Evolutionary conservation across 2,797 vertebrate genomes (phyloP).

Genomic region (Ctenopoma multispine): DNA sequence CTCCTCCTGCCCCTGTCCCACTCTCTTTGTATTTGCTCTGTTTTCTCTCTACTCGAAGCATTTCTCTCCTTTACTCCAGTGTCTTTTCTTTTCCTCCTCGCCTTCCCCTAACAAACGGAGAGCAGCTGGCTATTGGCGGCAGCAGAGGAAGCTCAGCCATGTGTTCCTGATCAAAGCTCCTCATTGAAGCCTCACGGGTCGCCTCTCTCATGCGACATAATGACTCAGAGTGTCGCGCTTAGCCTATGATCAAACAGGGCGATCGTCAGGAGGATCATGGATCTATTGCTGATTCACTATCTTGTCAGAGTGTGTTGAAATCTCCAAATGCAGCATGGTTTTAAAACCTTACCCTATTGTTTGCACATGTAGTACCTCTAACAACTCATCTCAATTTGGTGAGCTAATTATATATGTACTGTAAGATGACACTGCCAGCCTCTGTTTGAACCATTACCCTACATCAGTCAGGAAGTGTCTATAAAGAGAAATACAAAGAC

Average conservation of each 20-base stretch:
- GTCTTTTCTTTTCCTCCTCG: slow-evolving; percentile 27
- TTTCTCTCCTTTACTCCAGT: slow-evolving; percentile 21
- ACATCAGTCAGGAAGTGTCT: slow-evolving; percentile 4
- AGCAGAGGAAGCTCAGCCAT: slow-evolving; percentile 68
- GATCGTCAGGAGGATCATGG: slow-evolving; percentile 28
- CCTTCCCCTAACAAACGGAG: slow-evolving; percentile 56
- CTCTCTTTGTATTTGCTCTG: slow-evolving; percentile 5
- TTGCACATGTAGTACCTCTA: neutral
- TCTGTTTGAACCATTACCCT: slow-evolving; percentile 9
- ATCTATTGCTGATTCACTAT: slow-evolving; percentile 10
- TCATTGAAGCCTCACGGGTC: slow-evolving; percentile 39
- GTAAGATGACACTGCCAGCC: slow-evolving; percentile 5
- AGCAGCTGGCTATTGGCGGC: slow-evolving; percentile 62
- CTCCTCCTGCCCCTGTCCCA: slow-evolving; percentile 5
- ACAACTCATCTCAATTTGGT: neutral
- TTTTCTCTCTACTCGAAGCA: slow-evolving; percentile 3
- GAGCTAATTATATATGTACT: neutral
- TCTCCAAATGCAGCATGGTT: neutral
- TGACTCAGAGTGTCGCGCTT: slow-evolving; percentile 26
- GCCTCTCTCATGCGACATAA: slow-evolving; percentile 58
- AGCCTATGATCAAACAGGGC: slow-evolving; percentile 22
- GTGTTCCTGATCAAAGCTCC: slow-evolving; percentile 73
- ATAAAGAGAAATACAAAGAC: slow-evolving; percentile 10
- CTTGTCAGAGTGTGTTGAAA: neutral
- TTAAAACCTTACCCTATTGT: neutral